Percentiles rank a stretch among this genome's conserved stretches.
These are phyloP conservation scores for Sphaeridia pumilis DNA, from an alignment of 2,888 invertebrate species.

Conservation along the genomic window DNA sequence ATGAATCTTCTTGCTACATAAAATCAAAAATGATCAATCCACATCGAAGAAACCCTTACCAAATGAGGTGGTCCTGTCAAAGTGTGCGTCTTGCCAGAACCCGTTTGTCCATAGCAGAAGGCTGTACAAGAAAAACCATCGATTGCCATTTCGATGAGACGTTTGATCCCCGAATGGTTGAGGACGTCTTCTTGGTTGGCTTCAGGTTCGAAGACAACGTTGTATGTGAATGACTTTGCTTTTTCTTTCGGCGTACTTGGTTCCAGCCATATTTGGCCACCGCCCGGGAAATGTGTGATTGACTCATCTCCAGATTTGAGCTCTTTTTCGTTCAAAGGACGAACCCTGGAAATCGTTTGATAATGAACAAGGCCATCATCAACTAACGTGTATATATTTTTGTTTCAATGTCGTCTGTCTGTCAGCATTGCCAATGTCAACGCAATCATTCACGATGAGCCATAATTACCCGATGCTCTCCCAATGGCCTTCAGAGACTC, in stretches of 20 bases:
- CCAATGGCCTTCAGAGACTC: no score
- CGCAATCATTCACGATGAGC: no score
- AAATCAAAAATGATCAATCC: no score
- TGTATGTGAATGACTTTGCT: constrained; percentile 81
- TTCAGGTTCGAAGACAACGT: constrained; percentile 85
- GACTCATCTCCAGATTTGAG: constrained; percentile 54
- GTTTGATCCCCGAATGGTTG: constrained; percentile 78
- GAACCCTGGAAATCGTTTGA: no score
- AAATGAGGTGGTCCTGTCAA: constrained; percentile 80
- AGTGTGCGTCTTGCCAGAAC: constrained; percentile 92
- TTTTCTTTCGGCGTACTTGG: constrained; percentile 45
- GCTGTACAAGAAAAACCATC: constrained; percentile 89
- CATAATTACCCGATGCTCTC: no score
- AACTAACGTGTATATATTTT: no score
- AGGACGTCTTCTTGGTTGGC: constrained; percentile 74
- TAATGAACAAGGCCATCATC: no score
- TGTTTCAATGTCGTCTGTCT: no score
- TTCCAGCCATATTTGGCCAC: constrained; percentile 60
- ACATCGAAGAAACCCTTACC: constrained; percentile 47
- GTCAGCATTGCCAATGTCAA: no score
- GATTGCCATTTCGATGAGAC: constrained; percentile 84
- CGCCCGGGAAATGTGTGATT: constrained; percentile 72
- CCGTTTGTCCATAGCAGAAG: constrained; percentile 94
- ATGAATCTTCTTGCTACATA: no score
- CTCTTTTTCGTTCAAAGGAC: constrained; percentile 69